Evolutionary conservation across 2,888 invertebrate species (phyloP).

Genomic region (Strigamia maritima): DNA sequence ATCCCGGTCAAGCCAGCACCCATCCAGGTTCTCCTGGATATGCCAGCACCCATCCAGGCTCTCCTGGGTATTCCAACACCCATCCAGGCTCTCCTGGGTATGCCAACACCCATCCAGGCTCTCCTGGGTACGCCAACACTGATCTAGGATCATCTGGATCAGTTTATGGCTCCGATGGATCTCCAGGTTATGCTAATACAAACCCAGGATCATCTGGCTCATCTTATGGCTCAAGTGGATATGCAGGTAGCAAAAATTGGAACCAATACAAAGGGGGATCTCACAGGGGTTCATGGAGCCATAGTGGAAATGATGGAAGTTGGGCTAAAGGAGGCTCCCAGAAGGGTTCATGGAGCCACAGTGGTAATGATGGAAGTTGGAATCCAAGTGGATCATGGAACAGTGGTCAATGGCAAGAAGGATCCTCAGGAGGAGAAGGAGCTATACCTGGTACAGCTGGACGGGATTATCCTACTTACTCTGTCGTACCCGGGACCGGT

Average conservation of each 20-base stretch:
- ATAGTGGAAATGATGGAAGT: slow-evolving; percentile 3
- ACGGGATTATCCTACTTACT: background rate
- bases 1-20: background rate
- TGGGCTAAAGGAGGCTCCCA: slow-evolving; percentile 16
- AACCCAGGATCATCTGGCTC: background rate
- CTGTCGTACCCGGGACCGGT: background rate
- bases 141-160: background rate
- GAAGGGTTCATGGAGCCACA: background rate
- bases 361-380: background rate
- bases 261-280: background rate
- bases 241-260: background rate
- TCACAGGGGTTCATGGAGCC: background rate
- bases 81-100: background rate
- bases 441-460: background rate
- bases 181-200: background rate
- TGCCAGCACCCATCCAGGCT: background rate
- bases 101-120: background rate
- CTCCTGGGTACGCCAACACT: background rate
- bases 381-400: background rate
- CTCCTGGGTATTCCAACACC: background rate
- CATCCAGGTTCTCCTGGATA: background rate
- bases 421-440: background rate
- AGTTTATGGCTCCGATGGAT: background rate
- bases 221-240: background rate
- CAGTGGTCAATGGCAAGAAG: slow-evolving; percentile 1